Evolutionary conservation across 2,113 vertebrate species (phyloP), one percentile per base, ranked within the genome.

Genomic region (Mellivora capensis): DNA sequence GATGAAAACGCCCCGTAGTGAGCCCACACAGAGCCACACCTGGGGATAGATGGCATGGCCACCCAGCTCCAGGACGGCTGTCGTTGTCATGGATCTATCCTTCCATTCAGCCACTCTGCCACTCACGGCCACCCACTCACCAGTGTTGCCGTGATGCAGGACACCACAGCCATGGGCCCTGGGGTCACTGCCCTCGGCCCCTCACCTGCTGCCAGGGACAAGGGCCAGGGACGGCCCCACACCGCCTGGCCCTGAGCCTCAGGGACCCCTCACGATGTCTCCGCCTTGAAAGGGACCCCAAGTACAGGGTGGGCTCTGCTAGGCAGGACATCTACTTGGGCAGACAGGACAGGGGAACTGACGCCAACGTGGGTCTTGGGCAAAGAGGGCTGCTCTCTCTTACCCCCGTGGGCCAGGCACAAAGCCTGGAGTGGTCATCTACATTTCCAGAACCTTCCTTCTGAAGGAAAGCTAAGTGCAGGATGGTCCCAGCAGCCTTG

Each of bases 321-420:
- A n/a, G 69, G 20, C n/a, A 71, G 69, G 69, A 59, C 29, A 21
- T 17, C 39, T 8, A 6, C n/a, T 11, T 20, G 49, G n/a, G 39
- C 29, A 31, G 49, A 44, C 12, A 23, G 25, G 57, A 42, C 4
- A 1, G 42, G 12, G 34, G 20, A n/a, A 7, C 74, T 4, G 74
- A 47, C 29, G 2, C 29, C 71, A 25, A 25, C 23, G 1, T 1
- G 37, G 39, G 71, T 42, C 71, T 42, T 29, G 71, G 69, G 37
- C 71, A 39, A 21, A 23, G 79, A n/a, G 52, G 47, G 47, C 54
- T 39, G 52, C 13, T 54, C 52, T n/a, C 61, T 17, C 80, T n/a
- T 29, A n/a, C 6, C 39, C 11, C 20, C 0, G 4, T 8, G 67
- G 64, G 29, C n/a, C 34, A 52, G 49, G 15, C 0, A 2, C 6